phyloP scores from a whole-genome alignment of 2,113 vertebrate genomes.

The Sphyrna mokarran region DNA sequence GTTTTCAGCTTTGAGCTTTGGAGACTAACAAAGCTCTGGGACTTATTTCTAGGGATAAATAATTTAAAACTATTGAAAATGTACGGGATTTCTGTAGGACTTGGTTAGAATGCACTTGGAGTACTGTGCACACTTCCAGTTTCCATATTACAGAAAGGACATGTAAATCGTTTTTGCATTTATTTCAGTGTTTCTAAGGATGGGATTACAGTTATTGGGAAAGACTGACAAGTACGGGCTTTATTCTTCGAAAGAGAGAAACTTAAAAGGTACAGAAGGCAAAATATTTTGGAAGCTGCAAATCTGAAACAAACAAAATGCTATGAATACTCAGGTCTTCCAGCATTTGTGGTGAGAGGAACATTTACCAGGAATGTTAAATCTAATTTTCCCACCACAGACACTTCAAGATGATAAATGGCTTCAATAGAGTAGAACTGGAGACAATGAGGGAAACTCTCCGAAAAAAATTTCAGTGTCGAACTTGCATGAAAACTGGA shows the following conservation, averaged over 20 bases:
- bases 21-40: not conserved
- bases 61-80: not conserved
- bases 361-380: not conserved
- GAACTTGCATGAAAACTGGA: too few relatives aligned
- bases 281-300: not conserved
- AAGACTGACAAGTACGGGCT: not conserved
- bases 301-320: not conserved
- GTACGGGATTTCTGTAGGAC: not conserved
- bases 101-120: not conserved
- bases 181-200: not conserved
- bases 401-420: not conserved
- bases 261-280: not conserved
- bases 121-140: not conserved
- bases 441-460: not conserved
- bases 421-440: not conserved
- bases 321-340: not conserved
- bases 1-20: not conserved
- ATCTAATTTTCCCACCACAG: not conserved
- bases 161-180: not conserved
- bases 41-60: too few relatives aligned
- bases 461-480: too few relatives aligned
- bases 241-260: not conserved
- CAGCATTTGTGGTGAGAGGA: not conserved
- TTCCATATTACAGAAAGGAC: not conserved
- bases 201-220: not conserved